Evolutionary conservation across 2,113 vertebrate genomes (phyloP).

Genomic region (Scophthalmus maximus): DNA sequence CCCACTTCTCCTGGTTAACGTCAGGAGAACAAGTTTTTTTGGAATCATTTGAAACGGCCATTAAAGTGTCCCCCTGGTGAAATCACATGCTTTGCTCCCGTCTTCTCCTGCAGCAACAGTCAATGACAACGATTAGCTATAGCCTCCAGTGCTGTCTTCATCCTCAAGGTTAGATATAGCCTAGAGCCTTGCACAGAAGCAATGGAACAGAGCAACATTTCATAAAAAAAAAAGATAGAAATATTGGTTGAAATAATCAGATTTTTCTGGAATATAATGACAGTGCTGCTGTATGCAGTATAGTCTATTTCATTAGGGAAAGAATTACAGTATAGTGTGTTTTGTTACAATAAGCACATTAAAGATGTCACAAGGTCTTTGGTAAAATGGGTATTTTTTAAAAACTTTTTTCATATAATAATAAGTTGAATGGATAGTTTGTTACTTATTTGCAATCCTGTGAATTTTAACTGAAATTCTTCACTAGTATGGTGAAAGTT

Average conservation of each 20-base stretch:
- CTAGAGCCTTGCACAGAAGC: constrained; percentile 52
- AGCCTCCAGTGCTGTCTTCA: constrained; percentile 60
- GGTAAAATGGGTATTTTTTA: too few species aligned
- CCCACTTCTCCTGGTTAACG: constrained; percentile 10
- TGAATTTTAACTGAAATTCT: neutral
- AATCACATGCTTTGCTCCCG: constrained; percentile 40
- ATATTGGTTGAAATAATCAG: constrained; percentile 28
- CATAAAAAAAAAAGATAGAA: constrained; percentile 39
- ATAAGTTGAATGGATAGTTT: neutral
- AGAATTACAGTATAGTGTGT: neutral
- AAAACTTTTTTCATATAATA: too few species aligned
- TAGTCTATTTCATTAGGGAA: neutral
- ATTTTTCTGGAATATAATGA: constrained; percentile 11
- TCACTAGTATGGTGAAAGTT: neutral
- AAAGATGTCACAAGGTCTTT: neutral
- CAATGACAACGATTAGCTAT: constrained; percentile 71
- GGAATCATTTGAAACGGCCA: constrained; percentile 35
- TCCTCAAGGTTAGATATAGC: constrained; percentile 76
- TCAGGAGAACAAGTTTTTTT: constrained; percentile 30
- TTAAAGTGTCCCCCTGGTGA: constrained; percentile 61
- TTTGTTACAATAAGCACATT: neutral
- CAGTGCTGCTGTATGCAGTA: neutral
- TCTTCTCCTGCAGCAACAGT: constrained; percentile 50
- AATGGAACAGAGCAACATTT: constrained; percentile 28
- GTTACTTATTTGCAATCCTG: neutral